phyloP scores from a whole-genome alignment of 92 coral and sea anemone genomes.

The Blastomussa wellsi region DNA sequence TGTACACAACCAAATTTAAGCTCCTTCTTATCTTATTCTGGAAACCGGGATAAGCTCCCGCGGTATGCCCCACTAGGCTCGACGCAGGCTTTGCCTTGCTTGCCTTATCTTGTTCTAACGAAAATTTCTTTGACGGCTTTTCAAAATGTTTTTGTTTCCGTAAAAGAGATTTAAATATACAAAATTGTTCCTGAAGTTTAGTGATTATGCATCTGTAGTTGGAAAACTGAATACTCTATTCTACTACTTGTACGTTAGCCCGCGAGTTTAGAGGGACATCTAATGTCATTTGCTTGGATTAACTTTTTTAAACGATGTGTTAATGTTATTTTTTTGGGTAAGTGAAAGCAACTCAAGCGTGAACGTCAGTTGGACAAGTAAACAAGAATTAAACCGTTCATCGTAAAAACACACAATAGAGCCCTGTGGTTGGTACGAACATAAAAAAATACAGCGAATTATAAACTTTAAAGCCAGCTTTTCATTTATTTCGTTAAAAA shows the following conservation, averaged over 20 bases:
- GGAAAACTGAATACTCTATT: too few relatives aligned
- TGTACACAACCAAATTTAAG: neutral
- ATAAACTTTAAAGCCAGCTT: neutral
- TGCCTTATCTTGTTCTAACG: too few relatives aligned
- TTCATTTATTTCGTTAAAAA: neutral
- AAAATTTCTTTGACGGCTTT: neutral
- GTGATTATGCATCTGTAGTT: neutral
- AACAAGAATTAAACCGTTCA: neutral
- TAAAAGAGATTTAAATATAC: too few relatives aligned
- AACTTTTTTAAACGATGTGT: too few relatives aligned
- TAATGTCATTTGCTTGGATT: neutral
- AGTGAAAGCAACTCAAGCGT: neutral
- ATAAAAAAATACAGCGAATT: neutral
- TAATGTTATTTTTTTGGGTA: neutral
- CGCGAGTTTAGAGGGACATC: neutral
- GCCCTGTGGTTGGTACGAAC: neutral
- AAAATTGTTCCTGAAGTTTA: too few relatives aligned
- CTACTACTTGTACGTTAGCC: neutral
- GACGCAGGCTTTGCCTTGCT: too few relatives aligned
- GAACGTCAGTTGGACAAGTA: constrained; percentile 2
- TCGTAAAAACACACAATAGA: neutral
- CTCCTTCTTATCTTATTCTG: neutral
- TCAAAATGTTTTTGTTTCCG: neutral
- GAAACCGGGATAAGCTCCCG: too few relatives aligned
- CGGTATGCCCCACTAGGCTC: too few relatives aligned